Conservation (phyloP, 2,888 invertebrate genomes). For the Clepsis dumicolana region DNA sequence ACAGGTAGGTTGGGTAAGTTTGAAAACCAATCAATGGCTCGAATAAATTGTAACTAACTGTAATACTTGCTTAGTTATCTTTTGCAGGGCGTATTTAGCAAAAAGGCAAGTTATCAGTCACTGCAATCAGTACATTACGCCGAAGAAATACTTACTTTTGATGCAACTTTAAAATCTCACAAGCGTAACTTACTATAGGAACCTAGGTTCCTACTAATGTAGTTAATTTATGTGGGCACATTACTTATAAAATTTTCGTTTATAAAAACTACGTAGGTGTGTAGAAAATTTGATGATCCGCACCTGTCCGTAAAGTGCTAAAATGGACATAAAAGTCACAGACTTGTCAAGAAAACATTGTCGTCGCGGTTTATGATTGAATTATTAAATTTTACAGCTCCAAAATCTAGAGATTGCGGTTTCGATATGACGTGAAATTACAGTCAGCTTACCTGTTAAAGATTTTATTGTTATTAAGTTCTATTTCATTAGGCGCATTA, state of each 20-base stretch:
- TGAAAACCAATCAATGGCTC: no score
- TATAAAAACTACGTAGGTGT: neutral
- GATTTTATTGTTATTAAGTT: neutral
- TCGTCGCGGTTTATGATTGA: constrained; percentile 26
- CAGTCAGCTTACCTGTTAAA: neutral
- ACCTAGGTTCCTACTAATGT: no score
- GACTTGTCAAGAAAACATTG: constrained; percentile 20
- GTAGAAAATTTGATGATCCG: neutral
- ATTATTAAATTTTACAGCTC: constrained; percentile 16
- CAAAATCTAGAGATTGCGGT: neutral
- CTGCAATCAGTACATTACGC: no score
- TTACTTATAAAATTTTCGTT: neutral
- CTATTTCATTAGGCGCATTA: no score
- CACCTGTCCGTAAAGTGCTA: neutral
- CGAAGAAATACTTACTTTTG: no score
- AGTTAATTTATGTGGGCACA: neutral
- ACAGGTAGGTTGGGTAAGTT: no score
- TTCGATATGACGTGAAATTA: neutral
- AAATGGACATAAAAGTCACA: constrained; percentile 18
- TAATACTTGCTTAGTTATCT: no score
- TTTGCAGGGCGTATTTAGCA: no score
- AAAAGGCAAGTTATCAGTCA: no score
- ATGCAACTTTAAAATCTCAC: no score
- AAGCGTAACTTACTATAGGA: no score
- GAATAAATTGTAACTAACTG: no score